A percentile compares a stretch with the other conserved stretches of the same genome.
These are phyloP conservation scores for Pachycephala philippinensis DNA, from an alignment of 2,113 vertebrate species.

Conservation along the genomic window DNA sequence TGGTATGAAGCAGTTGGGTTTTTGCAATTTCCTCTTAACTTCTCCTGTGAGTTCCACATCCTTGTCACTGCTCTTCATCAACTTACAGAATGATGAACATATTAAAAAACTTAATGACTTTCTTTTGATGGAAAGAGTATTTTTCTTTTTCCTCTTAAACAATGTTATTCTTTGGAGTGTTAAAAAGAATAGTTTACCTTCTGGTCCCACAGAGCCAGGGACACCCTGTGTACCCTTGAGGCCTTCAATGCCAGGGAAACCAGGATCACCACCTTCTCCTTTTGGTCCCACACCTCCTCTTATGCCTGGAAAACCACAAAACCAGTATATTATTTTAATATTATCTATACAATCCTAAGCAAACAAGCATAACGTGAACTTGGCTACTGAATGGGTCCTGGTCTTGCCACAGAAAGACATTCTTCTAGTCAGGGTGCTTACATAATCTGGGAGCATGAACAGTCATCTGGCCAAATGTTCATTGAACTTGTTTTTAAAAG, in stretches of 20 bases:
- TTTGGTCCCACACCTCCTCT: conserved; percentile 69
- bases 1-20: background rate
- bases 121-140: background rate
- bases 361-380: background rate
- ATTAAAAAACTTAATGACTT: background rate
- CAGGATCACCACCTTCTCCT: conserved; percentile 74
- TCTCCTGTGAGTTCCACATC: background rate
- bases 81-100: background rate
- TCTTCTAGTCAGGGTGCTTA: background rate
- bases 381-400: background rate
- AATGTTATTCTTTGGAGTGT: background rate
- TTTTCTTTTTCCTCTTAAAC: background rate
- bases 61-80: background rate
- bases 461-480: background rate
- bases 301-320: conserved; percentile 58
- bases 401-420: background rate
- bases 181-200: conserved; percentile 68
- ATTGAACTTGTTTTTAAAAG: background rate
- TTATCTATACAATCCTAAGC: background rate
- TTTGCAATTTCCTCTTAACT: background rate
- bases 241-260: conserved; percentile 83
- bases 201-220: conserved; percentile 72
- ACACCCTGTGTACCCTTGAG: conserved; percentile 75
- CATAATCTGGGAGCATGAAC: background rate
- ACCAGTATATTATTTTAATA: background rate